A percentile compares a stretch with the other conserved stretches of the same genome.
Evolutionary conservation across 2,888 invertebrate genomes (phyloP).

Genomic region (Tipula helvola): DNA sequence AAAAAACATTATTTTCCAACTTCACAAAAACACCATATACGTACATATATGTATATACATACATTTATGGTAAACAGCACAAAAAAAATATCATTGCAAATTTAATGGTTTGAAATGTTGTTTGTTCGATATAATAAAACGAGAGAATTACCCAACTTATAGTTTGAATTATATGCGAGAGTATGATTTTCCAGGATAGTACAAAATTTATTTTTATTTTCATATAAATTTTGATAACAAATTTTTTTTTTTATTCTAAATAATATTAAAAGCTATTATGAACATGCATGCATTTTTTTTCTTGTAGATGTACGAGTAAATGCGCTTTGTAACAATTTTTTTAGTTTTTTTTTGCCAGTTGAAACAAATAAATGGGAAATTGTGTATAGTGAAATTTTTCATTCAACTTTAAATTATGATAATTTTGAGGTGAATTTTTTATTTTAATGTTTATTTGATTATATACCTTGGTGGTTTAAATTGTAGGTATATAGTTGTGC

Average conservation of each 20-base stretch:
- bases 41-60: too few relatives aligned
- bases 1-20: neutral
- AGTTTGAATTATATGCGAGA: neutral
- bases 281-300: neutral
- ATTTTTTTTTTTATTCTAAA: neutral
- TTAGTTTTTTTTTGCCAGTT: neutral
- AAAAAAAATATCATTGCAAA: neutral
- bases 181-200: slow-evolving; percentile 4
- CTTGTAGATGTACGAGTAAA: neutral
- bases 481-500: neutral
- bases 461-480: neutral
- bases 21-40: neutral
- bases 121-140: neutral
- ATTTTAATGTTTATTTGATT: neutral
- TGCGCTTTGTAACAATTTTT: neutral
- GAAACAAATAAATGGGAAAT: slow-evolving; percentile 4
- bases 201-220: neutral
- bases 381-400: neutral
- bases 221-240: neutral
- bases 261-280: neutral
- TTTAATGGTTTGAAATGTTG: neutral
- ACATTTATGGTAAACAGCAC: neutral
- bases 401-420: slow-evolving; percentile 4
- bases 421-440: neutral
- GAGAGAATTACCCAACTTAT: neutral